Base-by-base conservation (phyloP, 2,113 vertebrate species). In the Pholis gunnellus region DNA sequence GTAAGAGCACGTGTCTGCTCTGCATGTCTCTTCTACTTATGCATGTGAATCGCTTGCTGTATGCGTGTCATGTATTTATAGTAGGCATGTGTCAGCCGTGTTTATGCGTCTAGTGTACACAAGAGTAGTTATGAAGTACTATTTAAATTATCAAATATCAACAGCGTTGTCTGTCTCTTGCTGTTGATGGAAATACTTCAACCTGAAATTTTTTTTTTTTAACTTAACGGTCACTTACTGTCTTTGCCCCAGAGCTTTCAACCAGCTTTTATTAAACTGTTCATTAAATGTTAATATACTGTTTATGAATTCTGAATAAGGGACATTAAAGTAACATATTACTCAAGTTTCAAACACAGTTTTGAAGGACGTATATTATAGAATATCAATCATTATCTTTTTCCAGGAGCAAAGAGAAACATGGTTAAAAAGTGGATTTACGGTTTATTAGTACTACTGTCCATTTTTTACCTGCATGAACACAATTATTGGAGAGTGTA, bases 51-150 rank as follows among this genome's bases (percentile, higher is more conserved):
- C 5, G 27, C 36, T 59, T 7, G 38, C 56, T 74, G 42, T 59
- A 70, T 82, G 75, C 38, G 76, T 27, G 54, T 81, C 72, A 79
- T 78, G 34, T 81, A 75, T 80, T 85, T 80, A 70, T 60, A 91
- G 72, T 3, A 46, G 64, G 67, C 56, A 50, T 68, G 82, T 72
- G 72, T 72, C 81, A 80, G 54, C 60, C 44, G 6, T 64, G 57
- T 50, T 56, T 82, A 31, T 82, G 70, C 22, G 22, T 82, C 68
- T 74, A 29, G 48, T 6, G 20, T 1, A 44, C 59, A 69, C 46
- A n/a, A 4, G 15, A 50, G 31, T 8, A 14, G 40, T 50, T 71
- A 71, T 57, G 50, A 40, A 57, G 59, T 64, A 38, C n/a, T 4
- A 29, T 68, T 64, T 18, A 52, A 74, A 42, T 27, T 6, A 40